Evolutionary conservation across 1,140 invertebrate genomes (phyloP).

Genomic region (Leguminivora glycinivorella): DNA sequence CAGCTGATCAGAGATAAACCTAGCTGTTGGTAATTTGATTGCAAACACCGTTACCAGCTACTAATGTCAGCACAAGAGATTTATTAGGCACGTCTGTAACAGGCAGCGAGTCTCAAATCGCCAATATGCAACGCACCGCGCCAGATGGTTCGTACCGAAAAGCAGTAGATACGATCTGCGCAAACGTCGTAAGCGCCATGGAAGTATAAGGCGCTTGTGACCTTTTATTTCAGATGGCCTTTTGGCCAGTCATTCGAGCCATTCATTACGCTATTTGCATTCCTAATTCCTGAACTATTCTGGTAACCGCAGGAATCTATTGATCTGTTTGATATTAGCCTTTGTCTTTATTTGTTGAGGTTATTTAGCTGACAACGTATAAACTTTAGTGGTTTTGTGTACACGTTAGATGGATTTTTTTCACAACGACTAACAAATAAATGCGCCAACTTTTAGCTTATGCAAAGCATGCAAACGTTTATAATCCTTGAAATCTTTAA

Average conservation of each 20-base stretch:
- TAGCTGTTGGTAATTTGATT: no score
- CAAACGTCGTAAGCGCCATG: neutral
- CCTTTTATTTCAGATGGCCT: neutral
- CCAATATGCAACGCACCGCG: neutral
- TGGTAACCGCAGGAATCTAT: neutral
- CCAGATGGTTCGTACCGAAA: neutral
- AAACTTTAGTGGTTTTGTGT: no score
- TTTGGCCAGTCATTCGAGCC: neutral
- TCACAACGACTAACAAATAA: no score
- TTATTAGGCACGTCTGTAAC: neutral
- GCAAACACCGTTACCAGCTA: no score
- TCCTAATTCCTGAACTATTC: slow-evolving; percentile 6
- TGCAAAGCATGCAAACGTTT: no score
- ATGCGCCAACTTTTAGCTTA: no score
- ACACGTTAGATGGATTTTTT: no score
- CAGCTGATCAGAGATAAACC: neutral
- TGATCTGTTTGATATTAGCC: neutral
- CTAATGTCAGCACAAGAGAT: neutral
- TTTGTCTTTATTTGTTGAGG: no score
- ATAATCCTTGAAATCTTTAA: no score
- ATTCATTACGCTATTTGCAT: slow-evolving; percentile 5
- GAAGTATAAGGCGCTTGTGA: neutral
- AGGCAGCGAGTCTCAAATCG: neutral
- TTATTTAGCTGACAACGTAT: no score
- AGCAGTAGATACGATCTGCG: neutral